These are phyloP conservation scores for Schizopygopsis pylzovi DNA, from an alignment of 2,797 vertebrate genomes.

Conservation along the genomic window DNA sequence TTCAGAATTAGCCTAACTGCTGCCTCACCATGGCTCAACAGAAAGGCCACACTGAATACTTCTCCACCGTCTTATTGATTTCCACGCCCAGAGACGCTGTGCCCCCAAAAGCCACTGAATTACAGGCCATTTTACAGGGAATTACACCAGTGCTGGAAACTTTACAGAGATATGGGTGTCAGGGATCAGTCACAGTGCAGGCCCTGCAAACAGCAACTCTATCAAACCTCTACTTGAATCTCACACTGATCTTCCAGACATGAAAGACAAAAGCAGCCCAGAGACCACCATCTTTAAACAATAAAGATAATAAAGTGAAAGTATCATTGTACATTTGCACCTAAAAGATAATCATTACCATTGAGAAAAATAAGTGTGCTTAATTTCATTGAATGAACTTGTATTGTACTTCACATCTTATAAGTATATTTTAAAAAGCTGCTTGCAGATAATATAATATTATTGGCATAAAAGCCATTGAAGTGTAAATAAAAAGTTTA, in stretches of 20 bases:
- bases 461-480: background rate
- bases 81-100: constrained; percentile 74
- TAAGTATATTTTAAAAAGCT: background rate
- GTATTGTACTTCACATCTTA: background rate
- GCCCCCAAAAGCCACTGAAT: constrained; percentile 91
- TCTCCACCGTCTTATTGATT: constrained; percentile 78
- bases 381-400: background rate
- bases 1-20: constrained; percentile 83
- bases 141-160: constrained; percentile 95
- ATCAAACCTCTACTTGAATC: background rate
- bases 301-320: background rate
- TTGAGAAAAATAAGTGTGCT: background rate
- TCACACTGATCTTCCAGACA: constrained; percentile 3
- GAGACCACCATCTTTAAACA: background rate
- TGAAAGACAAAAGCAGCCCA: constrained; percentile 30
- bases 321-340: background rate
- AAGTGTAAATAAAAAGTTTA: background rate
- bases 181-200: constrained; percentile 64
- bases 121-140: constrained; percentile 91
- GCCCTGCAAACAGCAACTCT: constrained; percentile 23
- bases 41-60: constrained; percentile 70
- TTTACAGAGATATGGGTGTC: constrained; percentile 89
- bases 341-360: background rate
- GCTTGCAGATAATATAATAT: background rate
- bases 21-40: constrained; percentile 67